Conservation (phyloP, 2,888 invertebrate species). For the Apotomis turbidana region DNA sequence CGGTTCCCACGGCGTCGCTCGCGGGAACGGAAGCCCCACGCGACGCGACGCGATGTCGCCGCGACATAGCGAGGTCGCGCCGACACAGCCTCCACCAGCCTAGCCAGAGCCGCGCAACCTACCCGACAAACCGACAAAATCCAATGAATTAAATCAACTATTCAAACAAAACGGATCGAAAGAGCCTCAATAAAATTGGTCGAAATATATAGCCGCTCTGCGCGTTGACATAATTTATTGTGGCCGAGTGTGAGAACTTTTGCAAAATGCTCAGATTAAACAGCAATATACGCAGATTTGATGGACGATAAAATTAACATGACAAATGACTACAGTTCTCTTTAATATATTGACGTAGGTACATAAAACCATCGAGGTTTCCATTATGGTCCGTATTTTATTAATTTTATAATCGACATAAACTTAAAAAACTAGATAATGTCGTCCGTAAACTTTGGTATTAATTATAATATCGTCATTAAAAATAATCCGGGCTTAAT, state of each 20-base stretch:
- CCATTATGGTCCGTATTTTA: constrained; percentile 34
- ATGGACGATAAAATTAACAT: constrained; percentile 43
- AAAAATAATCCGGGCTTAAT: constrained; percentile 33
- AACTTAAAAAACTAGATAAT: constrained; percentile 36
- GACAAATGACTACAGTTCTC: constrained; percentile 41
- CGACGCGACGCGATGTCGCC: constrained; percentile 56
- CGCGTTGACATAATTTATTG: constrained; percentile 40
- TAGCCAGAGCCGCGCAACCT: constrained; percentile 47
- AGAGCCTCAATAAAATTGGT: constrained; percentile 64
- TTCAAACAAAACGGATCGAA: constrained; percentile 50
- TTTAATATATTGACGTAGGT: constrained; percentile 41
- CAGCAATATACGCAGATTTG: constrained; percentile 37
- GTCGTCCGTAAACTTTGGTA: constrained; percentile 36
- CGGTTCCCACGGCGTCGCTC: constrained; percentile 81
- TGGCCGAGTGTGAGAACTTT: constrained; percentile 40
- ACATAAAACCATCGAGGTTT: constrained; percentile 31
- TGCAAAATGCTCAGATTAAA: constrained; percentile 41
- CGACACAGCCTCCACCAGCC: constrained; percentile 50
- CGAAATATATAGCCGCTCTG: constrained; percentile 52
- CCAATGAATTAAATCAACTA: constrained; percentile 36
- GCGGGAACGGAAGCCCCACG: constrained; percentile 80
- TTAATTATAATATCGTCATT: constrained; percentile 38
- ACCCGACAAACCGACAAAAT: background rate
- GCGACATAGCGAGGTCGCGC: constrained; percentile 54
- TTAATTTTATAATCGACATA: constrained; percentile 35